A percentile compares a stretch with the other conserved stretches of the same genome.
phyloP scores from a whole-genome alignment of 1,140 invertebrate species.

The Sitophilus oryzae region DNA sequence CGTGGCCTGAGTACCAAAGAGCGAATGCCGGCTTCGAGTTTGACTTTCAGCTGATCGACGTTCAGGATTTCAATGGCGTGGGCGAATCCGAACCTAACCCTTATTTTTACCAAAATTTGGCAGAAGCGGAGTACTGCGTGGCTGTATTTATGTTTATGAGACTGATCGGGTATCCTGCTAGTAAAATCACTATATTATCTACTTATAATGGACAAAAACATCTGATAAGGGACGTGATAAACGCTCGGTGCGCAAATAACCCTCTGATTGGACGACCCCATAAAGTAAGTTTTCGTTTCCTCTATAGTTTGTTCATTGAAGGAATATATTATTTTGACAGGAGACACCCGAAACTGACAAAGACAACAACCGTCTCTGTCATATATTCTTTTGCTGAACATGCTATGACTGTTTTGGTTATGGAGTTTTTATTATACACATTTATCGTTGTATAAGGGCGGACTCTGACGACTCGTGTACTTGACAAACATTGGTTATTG shows the following conservation, averaged over 20 bases:
- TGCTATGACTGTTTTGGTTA: too few relatives aligned
- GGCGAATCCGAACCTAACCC: constrained; percentile 97
- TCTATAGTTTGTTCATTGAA: background rate
- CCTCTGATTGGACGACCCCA: constrained; percentile 93
- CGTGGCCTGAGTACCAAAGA: constrained; percentile 73
- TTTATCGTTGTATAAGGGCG: too few relatives aligned
- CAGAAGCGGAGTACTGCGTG: constrained; percentile 97
- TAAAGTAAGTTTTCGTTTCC: constrained; percentile 60
- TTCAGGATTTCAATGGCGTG: constrained; percentile 93
- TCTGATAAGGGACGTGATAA: constrained; percentile 92
- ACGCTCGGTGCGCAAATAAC: constrained; percentile 90
- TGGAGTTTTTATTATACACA: too few relatives aligned
- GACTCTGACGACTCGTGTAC: too few relatives aligned
- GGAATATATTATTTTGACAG: too few relatives aligned
- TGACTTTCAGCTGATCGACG: constrained; percentile 96
- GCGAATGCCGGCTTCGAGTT: constrained; percentile 89
- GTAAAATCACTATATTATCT: constrained; percentile 97
- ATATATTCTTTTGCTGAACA: too few relatives aligned
- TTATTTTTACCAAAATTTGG: constrained; percentile 98
- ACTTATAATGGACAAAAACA: constrained; percentile 99
- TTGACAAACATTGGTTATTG: too few relatives aligned
- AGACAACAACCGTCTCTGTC: too few relatives aligned
- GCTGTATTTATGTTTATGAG: constrained; percentile 99
- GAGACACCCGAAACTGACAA: too few relatives aligned
- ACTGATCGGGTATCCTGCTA: constrained; percentile 91